A percentile compares a stretch with the other conserved stretches of the same genome.
phyloP scores from a whole-genome alignment of 92 coral and sea anemone species.

The Epizoanthus ramosus region DNA sequence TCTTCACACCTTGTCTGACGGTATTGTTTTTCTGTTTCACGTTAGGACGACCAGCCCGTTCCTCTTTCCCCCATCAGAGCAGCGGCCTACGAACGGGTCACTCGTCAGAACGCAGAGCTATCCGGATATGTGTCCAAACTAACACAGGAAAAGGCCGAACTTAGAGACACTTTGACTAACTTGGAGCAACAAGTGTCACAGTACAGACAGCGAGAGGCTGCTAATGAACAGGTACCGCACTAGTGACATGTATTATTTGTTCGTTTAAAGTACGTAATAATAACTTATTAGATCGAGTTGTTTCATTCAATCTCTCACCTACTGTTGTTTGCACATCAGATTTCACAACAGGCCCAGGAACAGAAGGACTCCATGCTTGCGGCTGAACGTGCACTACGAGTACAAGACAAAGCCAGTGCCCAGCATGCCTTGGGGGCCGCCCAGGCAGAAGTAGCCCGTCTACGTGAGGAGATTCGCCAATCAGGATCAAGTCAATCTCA shows the following conservation, averaged over 20 bases:
- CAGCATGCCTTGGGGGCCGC: slow-evolving; percentile 78
- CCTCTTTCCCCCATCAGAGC: slow-evolving; percentile 94
- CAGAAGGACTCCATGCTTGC: slow-evolving; percentile 74
- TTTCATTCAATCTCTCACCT: not conserved
- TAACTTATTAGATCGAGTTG: not conserved
- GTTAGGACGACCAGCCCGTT: slow-evolving; percentile 74
- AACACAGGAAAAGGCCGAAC: slow-evolving; percentile 88
- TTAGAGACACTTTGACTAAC: slow-evolving; percentile 76
- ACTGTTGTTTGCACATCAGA: slow-evolving; percentile 45
- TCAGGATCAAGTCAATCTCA: slow-evolving; percentile 38
- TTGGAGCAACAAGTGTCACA: slow-evolving; percentile 85
- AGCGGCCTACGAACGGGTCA: slow-evolving; percentile 87
- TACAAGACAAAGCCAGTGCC: slow-evolving; percentile 75
- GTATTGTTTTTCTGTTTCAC: not conserved
- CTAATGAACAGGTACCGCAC: slow-evolving; percentile 70
- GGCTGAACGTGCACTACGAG: slow-evolving; percentile 84
- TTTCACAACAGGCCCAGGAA: slow-evolving; percentile 71
- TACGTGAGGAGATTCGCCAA: slow-evolving; percentile 63
- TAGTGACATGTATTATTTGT: too few relatives aligned
- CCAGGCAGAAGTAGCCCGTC: slow-evolving; percentile 68
- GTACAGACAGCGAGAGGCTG: slow-evolving; percentile 80
- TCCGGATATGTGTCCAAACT: slow-evolving; percentile 82
- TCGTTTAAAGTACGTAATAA: not conserved
- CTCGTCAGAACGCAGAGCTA: slow-evolving; percentile 88
- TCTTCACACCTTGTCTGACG: too few relatives aligned